These are phyloP conservation scores for Campylomormyrus tamandua DNA, from an alignment of 2,113 vertebrate genomes.

Conservation along the genomic window DNA sequence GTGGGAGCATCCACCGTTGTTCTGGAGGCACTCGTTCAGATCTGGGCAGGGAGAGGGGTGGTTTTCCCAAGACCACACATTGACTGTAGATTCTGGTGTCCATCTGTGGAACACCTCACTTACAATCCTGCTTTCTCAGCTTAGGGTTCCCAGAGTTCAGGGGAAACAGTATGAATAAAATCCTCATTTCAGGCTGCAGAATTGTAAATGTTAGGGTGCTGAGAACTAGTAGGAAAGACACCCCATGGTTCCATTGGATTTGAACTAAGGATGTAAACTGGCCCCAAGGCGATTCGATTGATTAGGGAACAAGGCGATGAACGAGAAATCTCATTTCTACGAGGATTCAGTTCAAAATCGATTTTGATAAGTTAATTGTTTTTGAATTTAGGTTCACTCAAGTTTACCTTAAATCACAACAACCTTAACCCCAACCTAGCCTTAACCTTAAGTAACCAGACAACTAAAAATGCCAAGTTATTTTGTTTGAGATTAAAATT, in stretches of 20 bases:
- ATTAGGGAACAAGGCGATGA: neutral
- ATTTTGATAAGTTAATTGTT: neutral
- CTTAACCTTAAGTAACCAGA: too few relatives aligned
- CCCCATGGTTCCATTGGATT: neutral
- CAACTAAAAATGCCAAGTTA: too few relatives aligned
- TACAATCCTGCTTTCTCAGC: neutral
- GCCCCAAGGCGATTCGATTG: neutral
- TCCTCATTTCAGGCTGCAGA: neutral
- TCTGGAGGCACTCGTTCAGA: constrained; percentile 83
- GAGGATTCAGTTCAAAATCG: neutral
- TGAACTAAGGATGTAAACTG: neutral
- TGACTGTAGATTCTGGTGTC: neutral
- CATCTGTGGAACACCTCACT: neutral
- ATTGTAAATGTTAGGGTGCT: too few relatives aligned
- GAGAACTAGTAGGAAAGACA: neutral
- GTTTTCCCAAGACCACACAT: neutral
- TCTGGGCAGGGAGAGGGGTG: constrained; percentile 52
- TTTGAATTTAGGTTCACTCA: too few relatives aligned
- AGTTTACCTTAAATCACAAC: too few relatives aligned
- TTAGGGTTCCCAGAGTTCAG: neutral
- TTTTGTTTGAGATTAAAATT: too few relatives aligned
- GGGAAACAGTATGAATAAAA: neutral
- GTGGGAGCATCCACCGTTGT: constrained; percentile 93
- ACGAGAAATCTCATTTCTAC: neutral
- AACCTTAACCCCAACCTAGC: too few relatives aligned